Evolutionary conservation across 2,888 invertebrate genomes (phyloP).

Genomic region (Chymomyza procnemis): DNA sequence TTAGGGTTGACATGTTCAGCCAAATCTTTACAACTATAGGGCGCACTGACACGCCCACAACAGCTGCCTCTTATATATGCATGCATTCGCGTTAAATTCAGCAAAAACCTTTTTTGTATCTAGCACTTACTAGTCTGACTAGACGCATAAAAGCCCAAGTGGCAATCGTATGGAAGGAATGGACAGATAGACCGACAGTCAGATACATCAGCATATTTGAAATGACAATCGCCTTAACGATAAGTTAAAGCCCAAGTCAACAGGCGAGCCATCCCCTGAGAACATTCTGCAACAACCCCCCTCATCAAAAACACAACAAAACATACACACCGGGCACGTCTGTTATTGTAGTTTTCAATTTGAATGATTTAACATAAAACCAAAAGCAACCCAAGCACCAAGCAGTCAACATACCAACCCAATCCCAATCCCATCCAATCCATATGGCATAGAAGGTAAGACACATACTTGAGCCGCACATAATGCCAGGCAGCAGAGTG

Average conservation of each 20-base stretch:
- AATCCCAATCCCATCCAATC: neutral
- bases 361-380: constrained; percentile 73
- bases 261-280: constrained; percentile 59
- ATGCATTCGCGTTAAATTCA: neutral
- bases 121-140: neutral
- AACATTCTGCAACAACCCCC: constrained; percentile 41
- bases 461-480: neutral
- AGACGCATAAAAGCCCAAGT: neutral
- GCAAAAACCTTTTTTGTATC: neutral
- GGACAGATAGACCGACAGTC: constrained; percentile 18
- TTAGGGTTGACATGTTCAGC: neutral
- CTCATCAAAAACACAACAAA: neutral
- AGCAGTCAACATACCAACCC: neutral
- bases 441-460: neutral
- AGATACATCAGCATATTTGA: constrained; percentile 52
- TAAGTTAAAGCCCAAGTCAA: constrained; percentile 32
- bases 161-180: neutral
- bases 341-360: constrained; percentile 70
- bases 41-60: neutral
- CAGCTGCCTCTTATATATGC: neutral
- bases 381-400: constrained; percentile 23
- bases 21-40: neutral
- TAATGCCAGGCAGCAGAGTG: neutral
- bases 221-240: constrained; percentile 60
- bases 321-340: neutral